Conservation (phyloP, 1,140 invertebrate genomes). For the Drosophila seguyi region DNA sequence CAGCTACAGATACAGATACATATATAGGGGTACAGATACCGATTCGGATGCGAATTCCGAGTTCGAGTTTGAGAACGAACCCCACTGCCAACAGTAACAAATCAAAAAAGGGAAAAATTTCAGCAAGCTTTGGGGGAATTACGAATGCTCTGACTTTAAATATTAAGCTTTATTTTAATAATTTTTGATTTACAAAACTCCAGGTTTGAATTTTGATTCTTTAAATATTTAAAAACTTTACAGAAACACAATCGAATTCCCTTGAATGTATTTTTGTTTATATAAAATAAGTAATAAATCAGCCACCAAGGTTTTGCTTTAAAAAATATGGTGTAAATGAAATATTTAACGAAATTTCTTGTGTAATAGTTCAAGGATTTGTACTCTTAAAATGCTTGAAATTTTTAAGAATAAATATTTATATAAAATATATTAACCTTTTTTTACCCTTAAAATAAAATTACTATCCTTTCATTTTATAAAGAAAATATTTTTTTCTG, state of each 20-base stretch:
- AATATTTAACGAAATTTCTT: background rate
- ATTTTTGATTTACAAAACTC: background rate
- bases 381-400: background rate
- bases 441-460: background rate
- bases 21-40: background rate
- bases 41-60: constrained; percentile 36
- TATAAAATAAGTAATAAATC: background rate
- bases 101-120: background rate
- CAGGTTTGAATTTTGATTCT: background rate
- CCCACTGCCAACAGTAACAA: constrained; percentile 9
- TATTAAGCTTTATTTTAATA: background rate
- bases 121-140: background rate
- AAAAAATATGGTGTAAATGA: background rate
- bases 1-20: background rate
- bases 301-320: background rate
- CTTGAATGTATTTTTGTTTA: constrained; percentile 1
- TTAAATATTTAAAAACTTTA: background rate
- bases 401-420: background rate
- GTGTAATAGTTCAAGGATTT: background rate
- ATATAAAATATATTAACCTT: background rate
- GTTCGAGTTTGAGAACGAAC: constrained; percentile 29
- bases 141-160: background rate
- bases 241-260: background rate
- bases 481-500: background rate
- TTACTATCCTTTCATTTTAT: background rate